A percentile compares a stretch with the other conserved stretches of the same genome.
Conservation (phyloP, 1,140 invertebrate species). For the Mya arenaria region DNA sequence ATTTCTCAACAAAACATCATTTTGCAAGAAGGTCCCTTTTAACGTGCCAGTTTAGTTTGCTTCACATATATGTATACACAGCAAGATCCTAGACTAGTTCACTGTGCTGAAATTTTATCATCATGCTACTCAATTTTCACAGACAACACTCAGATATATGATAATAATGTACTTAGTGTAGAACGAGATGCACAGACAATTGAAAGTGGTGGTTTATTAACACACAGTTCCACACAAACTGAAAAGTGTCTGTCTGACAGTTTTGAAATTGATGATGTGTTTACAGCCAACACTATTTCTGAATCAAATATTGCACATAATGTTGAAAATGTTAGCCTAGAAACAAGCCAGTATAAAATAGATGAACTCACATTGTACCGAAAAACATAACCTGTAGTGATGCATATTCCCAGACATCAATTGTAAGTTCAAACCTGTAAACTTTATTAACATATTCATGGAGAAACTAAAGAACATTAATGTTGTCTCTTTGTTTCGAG, state of each 20-base stretch:
- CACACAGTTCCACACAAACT: neutral
- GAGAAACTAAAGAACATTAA: too few relatives aligned
- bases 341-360: neutral
- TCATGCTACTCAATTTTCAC: neutral
- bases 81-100: too few relatives aligned
- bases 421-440: too few relatives aligned
- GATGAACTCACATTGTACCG: slow-evolving; percentile 2
- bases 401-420: neutral
- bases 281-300: neutral
- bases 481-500: too few relatives aligned
- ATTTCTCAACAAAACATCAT: too few relatives aligned
- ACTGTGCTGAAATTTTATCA: neutral
- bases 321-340: neutral
- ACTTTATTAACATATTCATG: too few relatives aligned
- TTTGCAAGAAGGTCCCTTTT: too few relatives aligned
- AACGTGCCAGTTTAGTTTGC: too few relatives aligned
- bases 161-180: neutral
- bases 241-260: neutral
- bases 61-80: too few relatives aligned
- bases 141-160: neutral
- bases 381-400: slow-evolving; percentile 2
- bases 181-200: neutral
- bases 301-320: neutral
- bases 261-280: neutral
- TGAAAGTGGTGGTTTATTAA: neutral